Evolutionary conservation across 1,140 invertebrate species (phyloP).

Genomic region (Drosophila busckii): DNA sequence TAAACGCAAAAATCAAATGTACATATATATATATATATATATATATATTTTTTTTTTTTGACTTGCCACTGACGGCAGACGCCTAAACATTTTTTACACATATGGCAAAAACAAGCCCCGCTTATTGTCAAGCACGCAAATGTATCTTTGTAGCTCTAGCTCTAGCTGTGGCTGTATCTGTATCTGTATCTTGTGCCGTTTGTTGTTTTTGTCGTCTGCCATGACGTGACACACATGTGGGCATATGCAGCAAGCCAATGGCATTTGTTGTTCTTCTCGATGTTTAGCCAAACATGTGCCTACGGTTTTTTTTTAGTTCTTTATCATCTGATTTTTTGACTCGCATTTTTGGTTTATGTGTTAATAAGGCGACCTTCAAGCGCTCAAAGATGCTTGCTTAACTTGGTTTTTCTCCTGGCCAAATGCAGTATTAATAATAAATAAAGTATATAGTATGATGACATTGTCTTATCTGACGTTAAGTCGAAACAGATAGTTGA

Average conservation of each 20-base stretch:
- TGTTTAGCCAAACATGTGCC: slow-evolving; percentile 70
- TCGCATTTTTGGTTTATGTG: slow-evolving; percentile 74
- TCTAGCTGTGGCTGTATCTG: slow-evolving; percentile 38
- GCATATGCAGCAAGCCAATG: slow-evolving; percentile 54
- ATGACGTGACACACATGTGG: slow-evolving; percentile 74
- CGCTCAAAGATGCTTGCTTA: slow-evolving; percentile 54
- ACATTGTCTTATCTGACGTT: slow-evolving; percentile 8
- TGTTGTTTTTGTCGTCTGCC: slow-evolving; percentile 58
- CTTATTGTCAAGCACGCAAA: slow-evolving; percentile 54
- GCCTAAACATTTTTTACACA: slow-evolving; percentile 70
- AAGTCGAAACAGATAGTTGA: no score
- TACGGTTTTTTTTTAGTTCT: slow-evolving; percentile 41
- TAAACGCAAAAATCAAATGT: slow-evolving; percentile 41
- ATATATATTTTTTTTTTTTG: slow-evolving; percentile 48
- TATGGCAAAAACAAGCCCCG: slow-evolving; percentile 73
- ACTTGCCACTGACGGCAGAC: slow-evolving; percentile 53
- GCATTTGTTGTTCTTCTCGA: slow-evolving; percentile 25
- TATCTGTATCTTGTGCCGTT: slow-evolving; percentile 11
- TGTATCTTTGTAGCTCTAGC: slow-evolving; percentile 37
- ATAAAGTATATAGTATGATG: slow-evolving; percentile 11
- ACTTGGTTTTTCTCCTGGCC: slow-evolving; percentile 30
- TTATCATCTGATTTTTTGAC: slow-evolving; percentile 8
- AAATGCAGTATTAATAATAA: slow-evolving; percentile 7
- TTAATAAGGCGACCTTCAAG: slow-evolving; percentile 72
- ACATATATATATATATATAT: no score